Base-by-base conservation (phyloP, 2,113 vertebrate genomes). In the Paraplagusia blochii region DNA sequence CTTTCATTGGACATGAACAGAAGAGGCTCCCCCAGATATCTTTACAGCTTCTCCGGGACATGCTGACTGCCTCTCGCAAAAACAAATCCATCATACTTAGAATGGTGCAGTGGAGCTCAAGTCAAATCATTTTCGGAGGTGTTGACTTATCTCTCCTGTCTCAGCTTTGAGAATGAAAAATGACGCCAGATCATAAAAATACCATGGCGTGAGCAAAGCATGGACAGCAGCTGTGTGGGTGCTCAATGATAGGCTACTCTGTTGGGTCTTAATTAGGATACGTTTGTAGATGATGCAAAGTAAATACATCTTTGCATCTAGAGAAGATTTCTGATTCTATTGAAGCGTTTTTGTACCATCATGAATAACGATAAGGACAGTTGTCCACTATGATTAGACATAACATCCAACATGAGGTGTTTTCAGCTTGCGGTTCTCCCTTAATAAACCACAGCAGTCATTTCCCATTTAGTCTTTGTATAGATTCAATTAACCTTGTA, bases 101-200 rank as follows among this genome's bases (percentile, higher is more conserved):
- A 74, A 64, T 11, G 3, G 59, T 67, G 58, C 44, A 56, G 63
- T 65, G 18, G 53, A 13, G 29, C 63, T 63, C 17, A 43, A 71
- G 72, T 84, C 61, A 73, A 78, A 81, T 79, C 67, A 72, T 62
- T 70, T 84, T 78, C 33, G 3, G 72, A 77, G 81, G 64, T 80
- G 70, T 77, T 76, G 65, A 74, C 59, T 84, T 87, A 82, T 72
- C 58, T 54, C 65, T 64, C 57, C 66, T 60, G 69, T 58, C 65
- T 66, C 14, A 3, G 54, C 53, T 51, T 42, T 42, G 44, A 58
- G 63, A 53, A 39, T 72, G 69, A 75, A 81, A 83, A 79, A 80
- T 70, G 58, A 85, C 60, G 74, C 60, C 60, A 17, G 61, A 65
- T 46, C 59, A 69, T 83, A 87, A 80, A 87, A 84, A 83, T 73